phyloP scores from a whole-genome alignment of 2,797 vertebrate genomes.

The Ctenopoma kingsleyae region DNA sequence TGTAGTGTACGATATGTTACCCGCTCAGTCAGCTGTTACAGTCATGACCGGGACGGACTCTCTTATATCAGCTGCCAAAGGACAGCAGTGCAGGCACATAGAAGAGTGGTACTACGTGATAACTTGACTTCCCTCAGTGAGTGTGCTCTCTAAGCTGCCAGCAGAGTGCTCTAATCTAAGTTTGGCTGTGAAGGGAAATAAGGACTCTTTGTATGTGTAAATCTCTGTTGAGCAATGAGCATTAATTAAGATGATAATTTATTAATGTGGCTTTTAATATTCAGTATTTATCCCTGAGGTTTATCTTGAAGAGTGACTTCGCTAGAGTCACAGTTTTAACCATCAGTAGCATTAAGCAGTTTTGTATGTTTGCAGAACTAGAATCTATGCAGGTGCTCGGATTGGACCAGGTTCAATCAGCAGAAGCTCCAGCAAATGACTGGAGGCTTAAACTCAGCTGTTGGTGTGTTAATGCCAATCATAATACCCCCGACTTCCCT shows the following conservation, averaged over 20 bases:
- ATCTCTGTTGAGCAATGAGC: constrained; percentile 6
- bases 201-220: constrained; percentile 7
- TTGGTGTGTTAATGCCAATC: constrained; percentile 25
- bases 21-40: constrained; percentile 56
- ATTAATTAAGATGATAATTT: constrained; percentile 17
- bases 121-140: constrained; percentile 67
- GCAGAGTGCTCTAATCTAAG: constrained; percentile 36
- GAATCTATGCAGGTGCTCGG: constrained; percentile 20
- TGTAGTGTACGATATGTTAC: constrained; percentile 21
- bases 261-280: constrained; percentile 3
- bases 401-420: constrained; percentile 30
- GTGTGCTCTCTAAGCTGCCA: constrained; percentile 55
- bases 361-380: constrained; percentile 5
- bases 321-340: constrained; percentile 5
- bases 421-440: constrained; percentile 26
- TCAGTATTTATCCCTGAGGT: constrained; percentile 3
- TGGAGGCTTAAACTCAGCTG: constrained; percentile 40
- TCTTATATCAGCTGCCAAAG: constrained; percentile 67
- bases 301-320: constrained; percentile 37
- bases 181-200: constrained; percentile 42
- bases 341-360: constrained; percentile 6
- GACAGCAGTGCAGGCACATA: constrained; percentile 48
- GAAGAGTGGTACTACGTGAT: constrained; percentile 74
- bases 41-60: constrained; percentile 34
- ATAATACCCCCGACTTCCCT: constrained; percentile 15